Evolutionary conservation across 2,888 invertebrate species (phyloP), one percentile per base, ranked within the genome.

Genomic region (Phengaris arion): DNA sequence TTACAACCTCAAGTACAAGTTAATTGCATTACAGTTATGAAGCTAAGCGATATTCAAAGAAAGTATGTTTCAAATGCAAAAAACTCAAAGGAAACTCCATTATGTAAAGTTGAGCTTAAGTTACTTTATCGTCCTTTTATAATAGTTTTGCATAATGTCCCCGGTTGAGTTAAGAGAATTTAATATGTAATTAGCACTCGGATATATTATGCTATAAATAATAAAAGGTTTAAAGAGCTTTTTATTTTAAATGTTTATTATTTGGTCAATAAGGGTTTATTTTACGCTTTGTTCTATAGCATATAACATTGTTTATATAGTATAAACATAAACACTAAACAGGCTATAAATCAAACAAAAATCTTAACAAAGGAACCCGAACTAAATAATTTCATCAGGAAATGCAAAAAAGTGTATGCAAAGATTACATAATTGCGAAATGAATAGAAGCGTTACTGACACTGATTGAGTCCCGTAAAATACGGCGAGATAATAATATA

Each of bases 401-500:
- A 15, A 12, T 22, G 13, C 35, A 52, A 13, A 35, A 72, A 52
- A 54, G 72, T 35, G 64, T 59, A 15, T 51, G 52, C 54, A 35
- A 72, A 69, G 48, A 69, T n/a, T 46, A 48, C 48, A 69, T 69
- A 69, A 72, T 72, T 72, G 72, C 35, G 72, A 54, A 72, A 72
- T 54, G 85, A 86, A 85, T 82, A 85, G 82, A 82, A 81, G 84
- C 84, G 83, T 84, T 88, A 87, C 85, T 86, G 87, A 86, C 85
- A 86, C 81, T 87, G 84, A 84, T 81, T 80, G 82, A 82, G 83
- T 84, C 84, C 83, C 82, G 85, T 88, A 84, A 89, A 90, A 89
- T 90, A 89, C 86, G 85, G 85, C 83, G 84, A 86, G 85, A 89
- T 22, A 22, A 22, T 22, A 22, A 22, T 91, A 89, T 88, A 88